Conservation (phyloP, 2,113 vertebrate species). For the Catharus fuscescens region DNA sequence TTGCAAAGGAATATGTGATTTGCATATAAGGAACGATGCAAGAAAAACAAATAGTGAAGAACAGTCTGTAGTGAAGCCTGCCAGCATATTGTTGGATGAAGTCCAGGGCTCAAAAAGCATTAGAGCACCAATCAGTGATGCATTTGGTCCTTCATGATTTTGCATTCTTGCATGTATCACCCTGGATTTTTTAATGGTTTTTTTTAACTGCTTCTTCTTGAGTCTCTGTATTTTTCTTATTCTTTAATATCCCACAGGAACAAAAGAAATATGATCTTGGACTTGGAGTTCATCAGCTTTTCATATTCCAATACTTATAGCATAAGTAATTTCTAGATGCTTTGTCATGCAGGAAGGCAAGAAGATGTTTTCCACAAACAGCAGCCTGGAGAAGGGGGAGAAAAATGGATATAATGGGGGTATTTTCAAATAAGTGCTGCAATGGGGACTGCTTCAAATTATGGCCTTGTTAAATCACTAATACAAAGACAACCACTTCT, state of each 20-base stretch:
- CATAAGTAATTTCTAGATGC: not conserved
- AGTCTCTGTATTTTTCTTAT: not conserved
- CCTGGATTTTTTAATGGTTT: accelerated
- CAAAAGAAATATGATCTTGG: not conserved
- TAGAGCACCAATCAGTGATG: not conserved
- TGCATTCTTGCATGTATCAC: not conserved
- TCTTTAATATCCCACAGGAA: not conserved
- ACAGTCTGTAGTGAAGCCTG: not conserved
- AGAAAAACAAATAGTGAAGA: not conserved
- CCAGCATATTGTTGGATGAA: not conserved
- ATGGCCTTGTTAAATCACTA: not conserved
- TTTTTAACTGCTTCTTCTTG: not conserved
- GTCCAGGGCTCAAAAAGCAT: not conserved
- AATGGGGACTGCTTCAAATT: not conserved
- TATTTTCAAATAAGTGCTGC: not conserved
- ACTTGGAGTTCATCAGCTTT: not conserved
- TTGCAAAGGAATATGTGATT: not conserved
- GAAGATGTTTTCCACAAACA: not conserved
- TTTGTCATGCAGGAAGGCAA: not conserved
- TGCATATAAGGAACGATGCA: not conserved
- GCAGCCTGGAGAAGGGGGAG: not conserved
- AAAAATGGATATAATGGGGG: not conserved
- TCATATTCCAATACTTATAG: not conserved
- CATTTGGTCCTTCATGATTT: not conserved
- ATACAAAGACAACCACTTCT: not conserved